phyloP scores from a whole-genome alignment of 2,113 vertebrate genomes.

The Entosphenus tridentatus region DNA sequence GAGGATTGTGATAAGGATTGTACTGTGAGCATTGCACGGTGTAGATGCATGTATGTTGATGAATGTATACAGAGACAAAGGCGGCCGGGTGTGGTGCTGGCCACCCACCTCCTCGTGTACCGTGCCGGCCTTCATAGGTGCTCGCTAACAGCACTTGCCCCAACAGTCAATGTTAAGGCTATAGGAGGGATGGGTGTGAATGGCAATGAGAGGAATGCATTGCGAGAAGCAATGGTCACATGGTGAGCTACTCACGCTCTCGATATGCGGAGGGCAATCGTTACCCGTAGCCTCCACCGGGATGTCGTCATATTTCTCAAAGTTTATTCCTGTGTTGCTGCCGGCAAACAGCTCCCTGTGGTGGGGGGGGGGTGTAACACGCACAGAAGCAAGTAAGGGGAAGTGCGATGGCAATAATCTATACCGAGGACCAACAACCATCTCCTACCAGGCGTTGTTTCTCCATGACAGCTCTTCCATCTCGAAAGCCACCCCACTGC shows the following conservation, averaged over 20 bases:
- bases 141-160: too few species aligned
- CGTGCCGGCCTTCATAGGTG: too few species aligned
- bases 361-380: background rate
- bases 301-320: constrained; percentile 71
- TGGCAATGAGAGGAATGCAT: too few species aligned
- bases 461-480: background rate
- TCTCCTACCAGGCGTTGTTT: background rate
- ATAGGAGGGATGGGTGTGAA: too few species aligned
- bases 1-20: too few species aligned
- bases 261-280: constrained; percentile 25
- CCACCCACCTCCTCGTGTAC: too few species aligned
- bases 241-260: background rate
- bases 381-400: background rate
- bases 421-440: background rate
- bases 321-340: constrained; percentile 61
- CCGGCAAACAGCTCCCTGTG: constrained; percentile 31
- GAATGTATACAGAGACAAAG: too few species aligned
- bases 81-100: too few species aligned
- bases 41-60: too few species aligned
- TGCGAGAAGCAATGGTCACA: too few species aligned
- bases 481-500: background rate
- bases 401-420: background rate
- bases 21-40: too few species aligned
- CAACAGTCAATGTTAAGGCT: too few species aligned
- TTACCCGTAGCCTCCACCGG: constrained; percentile 47